These are phyloP conservation scores for Neotragus moschatus DNA, from an alignment of 2,113 vertebrate species.

Conservation along the genomic window DNA sequence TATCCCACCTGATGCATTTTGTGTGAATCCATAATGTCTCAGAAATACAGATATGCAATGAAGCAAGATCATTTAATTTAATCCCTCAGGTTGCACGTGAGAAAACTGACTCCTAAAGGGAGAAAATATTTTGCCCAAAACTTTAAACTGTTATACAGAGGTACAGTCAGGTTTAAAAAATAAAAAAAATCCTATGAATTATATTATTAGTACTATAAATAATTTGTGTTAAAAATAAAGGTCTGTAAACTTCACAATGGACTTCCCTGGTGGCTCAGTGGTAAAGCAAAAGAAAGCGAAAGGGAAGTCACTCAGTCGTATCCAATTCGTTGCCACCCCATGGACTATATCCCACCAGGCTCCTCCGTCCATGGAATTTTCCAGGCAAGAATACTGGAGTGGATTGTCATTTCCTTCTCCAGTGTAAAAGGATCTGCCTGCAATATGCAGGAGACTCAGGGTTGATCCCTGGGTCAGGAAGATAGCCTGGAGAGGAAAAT, in stretches of 20 bases:
- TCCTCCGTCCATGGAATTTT: not conserved
- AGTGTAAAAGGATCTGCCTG: not conserved
- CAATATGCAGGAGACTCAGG: not conserved
- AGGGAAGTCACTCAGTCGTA: rapidly evolving
- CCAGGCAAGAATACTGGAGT: not conserved
- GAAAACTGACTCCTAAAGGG: not conserved
- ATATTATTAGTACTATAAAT: not conserved
- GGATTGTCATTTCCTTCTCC: not conserved
- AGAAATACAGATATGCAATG: not conserved
- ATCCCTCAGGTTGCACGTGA: not conserved
- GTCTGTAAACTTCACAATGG: not conserved
- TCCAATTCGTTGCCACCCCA: rapidly evolving
- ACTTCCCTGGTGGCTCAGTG: not conserved
- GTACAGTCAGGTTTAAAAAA: not conserved
- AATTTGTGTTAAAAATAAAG: not conserved
- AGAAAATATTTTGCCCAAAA: not conserved
- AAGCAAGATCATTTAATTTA: not conserved
- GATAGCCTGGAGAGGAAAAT: not conserved
- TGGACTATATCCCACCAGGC: not conserved
- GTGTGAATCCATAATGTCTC: not conserved
- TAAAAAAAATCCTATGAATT: not conserved
- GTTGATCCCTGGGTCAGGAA: not conserved
- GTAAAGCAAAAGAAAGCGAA: not conserved
- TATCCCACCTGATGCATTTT: not conserved
- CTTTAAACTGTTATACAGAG: not conserved